Percentiles rank a stretch among this genome's conserved stretches.
phyloP scores from a whole-genome alignment of 2,888 invertebrate species.

The Coleophora deauratella region DNA sequence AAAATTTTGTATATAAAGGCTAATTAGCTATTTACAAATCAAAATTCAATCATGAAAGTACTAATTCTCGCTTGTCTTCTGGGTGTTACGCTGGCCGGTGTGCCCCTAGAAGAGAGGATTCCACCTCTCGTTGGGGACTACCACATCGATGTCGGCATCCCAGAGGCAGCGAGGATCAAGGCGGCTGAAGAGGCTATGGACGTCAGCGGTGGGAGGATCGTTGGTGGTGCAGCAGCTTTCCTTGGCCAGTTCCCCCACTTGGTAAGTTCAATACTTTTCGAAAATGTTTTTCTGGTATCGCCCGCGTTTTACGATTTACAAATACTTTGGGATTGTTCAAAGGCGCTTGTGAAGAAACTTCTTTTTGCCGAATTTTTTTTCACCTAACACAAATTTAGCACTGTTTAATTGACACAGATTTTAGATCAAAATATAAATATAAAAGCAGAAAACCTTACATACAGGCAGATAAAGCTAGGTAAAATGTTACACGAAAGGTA shows the following conservation, averaged over 20 bases:
- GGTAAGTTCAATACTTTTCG: constrained; percentile 9
- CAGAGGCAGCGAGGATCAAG: constrained; percentile 19
- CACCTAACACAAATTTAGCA: no score
- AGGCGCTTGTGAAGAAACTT: not conserved
- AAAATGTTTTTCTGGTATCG: not conserved
- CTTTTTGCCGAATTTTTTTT: no score
- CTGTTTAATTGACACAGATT: no score
- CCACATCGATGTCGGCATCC: constrained; percentile 22
- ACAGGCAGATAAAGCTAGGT: no score
- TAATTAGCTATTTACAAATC: no score
- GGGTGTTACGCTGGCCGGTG: not conserved
- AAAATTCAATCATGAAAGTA: not conserved
- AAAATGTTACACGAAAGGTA: no score
- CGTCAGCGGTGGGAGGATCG: constrained; percentile 22
- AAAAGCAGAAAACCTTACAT: no score
- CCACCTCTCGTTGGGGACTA: constrained; percentile 17
- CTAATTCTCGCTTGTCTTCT: not conserved
- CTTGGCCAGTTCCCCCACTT: constrained; percentile 19
- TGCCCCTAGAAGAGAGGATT: not conserved
- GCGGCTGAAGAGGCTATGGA: constrained; percentile 19
- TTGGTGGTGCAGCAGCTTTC: constrained; percentile 17
- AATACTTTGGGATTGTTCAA: no score
- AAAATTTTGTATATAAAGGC: no score
- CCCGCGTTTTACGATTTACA: no score
- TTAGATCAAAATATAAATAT: no score